Evolutionary conservation across 1,140 invertebrate species (phyloP).

Genomic region (Brachionus calyciflorus): DNA sequence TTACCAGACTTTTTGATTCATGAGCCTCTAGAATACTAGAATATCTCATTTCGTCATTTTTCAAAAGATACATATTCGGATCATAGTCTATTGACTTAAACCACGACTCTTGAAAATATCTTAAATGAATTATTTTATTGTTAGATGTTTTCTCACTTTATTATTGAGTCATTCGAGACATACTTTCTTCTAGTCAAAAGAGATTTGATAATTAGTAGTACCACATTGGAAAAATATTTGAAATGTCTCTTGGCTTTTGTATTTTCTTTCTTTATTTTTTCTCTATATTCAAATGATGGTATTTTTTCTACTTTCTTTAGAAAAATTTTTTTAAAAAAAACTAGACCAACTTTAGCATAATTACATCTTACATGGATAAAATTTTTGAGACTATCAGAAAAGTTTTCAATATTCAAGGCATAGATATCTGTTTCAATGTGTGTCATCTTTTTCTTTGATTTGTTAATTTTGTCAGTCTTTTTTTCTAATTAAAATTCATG

Average conservation of each 20-base stretch:
- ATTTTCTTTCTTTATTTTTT: conserved; percentile 5
- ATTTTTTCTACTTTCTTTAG: conserved; percentile 14
- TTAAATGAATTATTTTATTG: neutral
- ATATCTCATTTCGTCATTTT: conserved; percentile 4
- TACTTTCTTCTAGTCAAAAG: conserved; percentile 44
- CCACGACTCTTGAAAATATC: conserved; percentile 38
- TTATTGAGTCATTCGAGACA: neutral
- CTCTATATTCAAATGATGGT: neutral
- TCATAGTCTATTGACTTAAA: conserved; percentile 10
- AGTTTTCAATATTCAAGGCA: neutral
- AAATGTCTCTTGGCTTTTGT: neutral
- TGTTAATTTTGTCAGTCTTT: too few relatives aligned
- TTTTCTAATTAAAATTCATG: too few relatives aligned
- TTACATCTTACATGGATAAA: neutral
- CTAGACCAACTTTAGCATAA: neutral
- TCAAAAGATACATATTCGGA: neutral
- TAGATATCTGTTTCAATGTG: neutral
- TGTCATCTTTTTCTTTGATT: neutral
- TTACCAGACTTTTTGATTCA: conserved; percentile 35
- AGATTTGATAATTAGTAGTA: conserved; percentile 35
- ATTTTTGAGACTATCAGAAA: neutral
- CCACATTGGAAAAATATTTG: conserved; percentile 8
- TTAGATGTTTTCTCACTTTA: too few relatives aligned
- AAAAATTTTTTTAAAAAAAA: neutral
- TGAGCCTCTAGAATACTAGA: conserved; percentile 9